These are phyloP conservation scores for Borostomias antarcticus DNA, from an alignment of 2,797 vertebrate genomes.

Conservation along the genomic window DNA sequence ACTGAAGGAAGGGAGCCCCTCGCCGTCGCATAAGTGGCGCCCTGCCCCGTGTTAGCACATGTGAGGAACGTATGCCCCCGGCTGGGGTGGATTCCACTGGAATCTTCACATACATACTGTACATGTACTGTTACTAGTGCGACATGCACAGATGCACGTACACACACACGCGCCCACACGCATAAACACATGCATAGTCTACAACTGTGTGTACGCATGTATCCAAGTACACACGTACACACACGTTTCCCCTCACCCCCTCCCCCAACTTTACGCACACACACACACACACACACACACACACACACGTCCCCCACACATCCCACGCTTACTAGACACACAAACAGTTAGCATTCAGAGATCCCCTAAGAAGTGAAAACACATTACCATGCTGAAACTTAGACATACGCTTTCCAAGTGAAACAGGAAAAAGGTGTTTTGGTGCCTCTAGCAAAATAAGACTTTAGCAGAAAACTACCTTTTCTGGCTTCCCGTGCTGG, in stretches of 20 bases:
- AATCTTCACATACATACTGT: conserved; percentile 45
- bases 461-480: conserved; percentile 73
- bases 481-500: conserved; percentile 82
- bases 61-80: conserved; percentile 27
- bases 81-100: conserved; percentile 36
- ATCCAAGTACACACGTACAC: neutral
- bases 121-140: conserved; percentile 4
- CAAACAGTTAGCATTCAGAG: conserved; percentile 72
- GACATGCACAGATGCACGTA: conserved; percentile 23
- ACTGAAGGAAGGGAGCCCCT: neutral
- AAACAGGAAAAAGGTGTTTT: conserved; percentile 91
- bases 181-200: conserved; percentile 23
- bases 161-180: conserved; percentile 34
- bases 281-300: conserved; percentile 2
- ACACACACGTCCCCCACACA: conserved; percentile 44
- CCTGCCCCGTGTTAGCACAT: conserved; percentile 29
- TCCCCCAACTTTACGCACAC: neutral
- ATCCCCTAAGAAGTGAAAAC: conserved; percentile 88
- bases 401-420: conserved; percentile 84
- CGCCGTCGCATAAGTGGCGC: conserved; percentile 18
- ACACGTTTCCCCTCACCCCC: conserved; percentile 19
- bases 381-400: conserved; percentile 87
- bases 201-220: too few species aligned
- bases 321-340: conserved; percentile 65
- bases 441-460: conserved; percentile 88